phyloP scores from a whole-genome alignment of 2,113 vertebrate species.

The Sylvia atricapilla region DNA sequence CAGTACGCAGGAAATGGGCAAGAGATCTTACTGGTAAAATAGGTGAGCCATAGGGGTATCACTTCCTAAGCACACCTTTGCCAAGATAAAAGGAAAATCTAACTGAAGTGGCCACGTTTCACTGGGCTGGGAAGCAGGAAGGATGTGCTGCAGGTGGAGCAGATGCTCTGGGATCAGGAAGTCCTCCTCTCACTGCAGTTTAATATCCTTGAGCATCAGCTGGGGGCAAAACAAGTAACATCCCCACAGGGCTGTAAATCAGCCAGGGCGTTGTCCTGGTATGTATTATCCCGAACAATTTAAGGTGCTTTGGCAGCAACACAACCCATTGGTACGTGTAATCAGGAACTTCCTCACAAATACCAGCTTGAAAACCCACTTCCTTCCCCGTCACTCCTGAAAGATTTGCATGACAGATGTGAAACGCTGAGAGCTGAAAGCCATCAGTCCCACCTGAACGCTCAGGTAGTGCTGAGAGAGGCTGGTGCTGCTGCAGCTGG shows the following conservation, averaged over 20 bases:
- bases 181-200: not conserved
- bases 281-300: not conserved
- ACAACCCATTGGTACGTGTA: not conserved
- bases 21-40: not conserved
- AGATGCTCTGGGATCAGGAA: not conserved
- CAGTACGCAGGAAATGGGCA: conserved; percentile 53
- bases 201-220: not conserved
- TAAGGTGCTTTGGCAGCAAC: not conserved
- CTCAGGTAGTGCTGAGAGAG: not conserved
- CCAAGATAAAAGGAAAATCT: not conserved
- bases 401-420: not conserved
- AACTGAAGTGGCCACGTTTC: not conserved
- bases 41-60: not conserved
- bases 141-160: not conserved
- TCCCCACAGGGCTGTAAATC: not conserved
- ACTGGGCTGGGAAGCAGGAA: not conserved
- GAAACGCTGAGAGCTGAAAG: not conserved
- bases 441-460: not conserved
- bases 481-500: not conserved
- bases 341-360: not conserved
- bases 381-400: not conserved
- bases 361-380: not conserved
- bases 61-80: conserved; percentile 8
- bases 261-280: no score
- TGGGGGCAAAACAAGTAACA: not conserved